phyloP scores from a whole-genome alignment of 2,888 invertebrate species.

The Ametastegia equiseti region DNA sequence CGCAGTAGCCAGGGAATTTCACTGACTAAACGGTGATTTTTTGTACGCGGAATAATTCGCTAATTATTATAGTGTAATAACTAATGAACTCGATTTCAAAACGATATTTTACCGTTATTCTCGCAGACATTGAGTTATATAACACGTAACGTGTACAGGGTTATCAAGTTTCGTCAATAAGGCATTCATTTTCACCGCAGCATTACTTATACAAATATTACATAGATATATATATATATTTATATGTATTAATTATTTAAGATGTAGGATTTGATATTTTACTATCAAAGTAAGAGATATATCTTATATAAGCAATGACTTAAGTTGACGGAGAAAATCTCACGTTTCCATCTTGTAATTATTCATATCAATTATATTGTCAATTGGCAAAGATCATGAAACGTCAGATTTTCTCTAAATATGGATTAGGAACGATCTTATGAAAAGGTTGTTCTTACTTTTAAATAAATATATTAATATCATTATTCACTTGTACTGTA shows the following conservation, averaged over 20 bases:
- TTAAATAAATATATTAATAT: slow-evolving; percentile 53
- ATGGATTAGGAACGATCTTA: slow-evolving; percentile 37
- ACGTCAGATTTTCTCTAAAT: slow-evolving; percentile 9
- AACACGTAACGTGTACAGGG: no score
- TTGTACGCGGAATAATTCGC: not conserved
- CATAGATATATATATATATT: no score
- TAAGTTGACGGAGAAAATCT: slow-evolving; percentile 5
- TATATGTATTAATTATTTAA: not conserved
- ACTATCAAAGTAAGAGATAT: not conserved
- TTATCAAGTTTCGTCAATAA: no score
- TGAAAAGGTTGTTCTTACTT: slow-evolving; percentile 56
- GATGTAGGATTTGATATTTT: not conserved
- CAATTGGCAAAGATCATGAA: not conserved
- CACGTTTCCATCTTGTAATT: not conserved
- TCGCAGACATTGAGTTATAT: no score
- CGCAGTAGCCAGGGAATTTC: slow-evolving; percentile 76
- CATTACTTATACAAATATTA: not conserved
- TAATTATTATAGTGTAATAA: not conserved
- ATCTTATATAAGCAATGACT: not conserved
- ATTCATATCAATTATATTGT: not conserved
- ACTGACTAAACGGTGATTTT: slow-evolving; percentile 47
- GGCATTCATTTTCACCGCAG: not conserved
- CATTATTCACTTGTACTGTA: not conserved
- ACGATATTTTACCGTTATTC: no score
- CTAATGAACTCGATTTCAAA: not conserved